Percentiles rank a stretch among this genome's conserved stretches.
Evolutionary conservation across 2,888 invertebrate genomes (phyloP).

Genomic region (Hydraecia micacea): DNA sequence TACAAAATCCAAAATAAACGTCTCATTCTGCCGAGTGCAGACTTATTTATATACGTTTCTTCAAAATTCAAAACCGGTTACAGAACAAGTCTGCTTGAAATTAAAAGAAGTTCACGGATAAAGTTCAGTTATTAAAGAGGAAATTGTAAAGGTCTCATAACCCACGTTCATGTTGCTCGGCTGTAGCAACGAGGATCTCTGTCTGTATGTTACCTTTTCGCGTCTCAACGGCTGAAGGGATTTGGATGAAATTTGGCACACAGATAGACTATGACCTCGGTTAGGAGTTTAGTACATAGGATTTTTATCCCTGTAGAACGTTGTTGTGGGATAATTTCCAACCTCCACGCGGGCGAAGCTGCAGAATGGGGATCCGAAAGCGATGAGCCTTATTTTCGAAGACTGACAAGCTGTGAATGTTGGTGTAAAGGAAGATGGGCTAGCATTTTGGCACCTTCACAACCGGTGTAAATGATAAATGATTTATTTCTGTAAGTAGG

Average conservation of each 20-base stretch:
- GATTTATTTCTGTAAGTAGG: no score
- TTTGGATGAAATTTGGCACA: background rate
- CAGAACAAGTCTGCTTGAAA: conserved; percentile 15
- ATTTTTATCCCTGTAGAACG: background rate
- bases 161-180: conserved; percentile 4
- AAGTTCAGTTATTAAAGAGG: conserved; percentile 35
- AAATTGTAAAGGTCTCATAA: conserved; percentile 17
- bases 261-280: no score
- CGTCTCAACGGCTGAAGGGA: background rate
- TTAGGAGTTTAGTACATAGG: background rate
- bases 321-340: background rate
- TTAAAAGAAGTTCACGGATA: conserved; percentile 23
- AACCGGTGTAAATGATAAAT: no score
- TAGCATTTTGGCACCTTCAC: background rate
- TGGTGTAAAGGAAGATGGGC: background rate
- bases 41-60: conserved; percentile 11
- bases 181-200: background rate
- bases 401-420: background rate
- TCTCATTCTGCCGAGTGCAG: conserved; percentile 2
- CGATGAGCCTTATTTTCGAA: background rate
- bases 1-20: background rate
- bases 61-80: conserved; percentile 36
- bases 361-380: no score
- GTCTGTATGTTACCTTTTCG: background rate
- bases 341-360: background rate